These are phyloP conservation scores for Oryctolagus cuniculus DNA, from an alignment of 2,113 vertebrate genomes.

Conservation along the genomic window DNA sequence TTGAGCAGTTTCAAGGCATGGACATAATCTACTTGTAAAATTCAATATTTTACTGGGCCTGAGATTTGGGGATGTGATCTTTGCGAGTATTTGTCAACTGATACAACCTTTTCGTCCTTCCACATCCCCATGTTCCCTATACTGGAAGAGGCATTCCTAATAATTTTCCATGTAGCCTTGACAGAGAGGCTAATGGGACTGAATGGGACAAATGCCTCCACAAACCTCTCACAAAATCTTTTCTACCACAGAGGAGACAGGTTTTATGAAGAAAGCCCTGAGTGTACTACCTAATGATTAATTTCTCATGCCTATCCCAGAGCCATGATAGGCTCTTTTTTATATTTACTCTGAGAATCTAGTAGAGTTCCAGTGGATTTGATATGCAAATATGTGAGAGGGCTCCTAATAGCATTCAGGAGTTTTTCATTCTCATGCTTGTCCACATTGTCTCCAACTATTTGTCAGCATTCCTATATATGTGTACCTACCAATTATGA, in stretches of 20 bases:
- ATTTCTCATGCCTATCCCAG: background rate
- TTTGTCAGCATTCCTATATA: background rate
- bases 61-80: background rate
- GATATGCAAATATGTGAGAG: accelerated
- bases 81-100: background rate
- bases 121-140: background rate
- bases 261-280: background rate
- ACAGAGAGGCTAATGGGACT: background rate
- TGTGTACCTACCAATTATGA: background rate
- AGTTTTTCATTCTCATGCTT: background rate
- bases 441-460: background rate
- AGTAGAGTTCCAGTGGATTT: background rate
- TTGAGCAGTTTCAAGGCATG: background rate
- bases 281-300: background rate
- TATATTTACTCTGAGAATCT: background rate
- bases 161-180: background rate
- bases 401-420: background rate
- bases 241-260: background rate
- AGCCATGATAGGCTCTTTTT: background rate
- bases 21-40: background rate
- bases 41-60: background rate
- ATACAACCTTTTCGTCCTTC: background rate
- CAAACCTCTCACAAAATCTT: background rate
- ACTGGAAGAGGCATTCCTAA: background rate
- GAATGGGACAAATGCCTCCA: background rate